phyloP scores from a whole-genome alignment of 2,888 invertebrate species.

The Mycalesis mineus region DNA sequence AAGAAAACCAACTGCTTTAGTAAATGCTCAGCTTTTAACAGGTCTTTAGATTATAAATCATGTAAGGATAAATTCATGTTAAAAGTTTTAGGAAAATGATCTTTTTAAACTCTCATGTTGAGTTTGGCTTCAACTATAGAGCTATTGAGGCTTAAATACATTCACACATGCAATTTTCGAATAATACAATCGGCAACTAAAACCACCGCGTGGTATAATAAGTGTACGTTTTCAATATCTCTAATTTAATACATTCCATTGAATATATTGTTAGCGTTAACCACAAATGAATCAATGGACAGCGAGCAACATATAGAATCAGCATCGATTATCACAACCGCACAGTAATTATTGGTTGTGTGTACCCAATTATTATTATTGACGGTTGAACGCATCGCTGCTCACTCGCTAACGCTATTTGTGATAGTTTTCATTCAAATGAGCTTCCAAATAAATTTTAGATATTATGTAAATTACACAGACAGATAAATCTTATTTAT shows the following conservation, averaged over 20 bases:
- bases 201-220: not conserved
- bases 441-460: not conserved
- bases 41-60: too few species aligned
- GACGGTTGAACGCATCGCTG: conserved; percentile 18
- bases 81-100: too few species aligned
- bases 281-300: conserved; percentile 9
- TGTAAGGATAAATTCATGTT: too few species aligned
- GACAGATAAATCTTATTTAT: too few species aligned
- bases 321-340: conserved; percentile 22
- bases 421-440: conserved; percentile 6
- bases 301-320: conserved; percentile 1
- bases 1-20: too few species aligned
- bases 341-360: conserved; percentile 27
- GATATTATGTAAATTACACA: too few species aligned
- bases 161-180: not conserved
- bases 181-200: not conserved
- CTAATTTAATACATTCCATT: conserved; percentile 1
- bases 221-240: not conserved
- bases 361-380: conserved; percentile 17
- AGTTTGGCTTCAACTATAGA: too few species aligned
- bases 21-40: too few species aligned
- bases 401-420: conserved; percentile 9
- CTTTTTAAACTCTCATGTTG: too few species aligned
- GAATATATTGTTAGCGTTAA: not conserved
- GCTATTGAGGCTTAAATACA: too few species aligned